Base-by-base conservation (phyloP, 2,797 vertebrate species). In the Monodelphis domestica region DNA sequence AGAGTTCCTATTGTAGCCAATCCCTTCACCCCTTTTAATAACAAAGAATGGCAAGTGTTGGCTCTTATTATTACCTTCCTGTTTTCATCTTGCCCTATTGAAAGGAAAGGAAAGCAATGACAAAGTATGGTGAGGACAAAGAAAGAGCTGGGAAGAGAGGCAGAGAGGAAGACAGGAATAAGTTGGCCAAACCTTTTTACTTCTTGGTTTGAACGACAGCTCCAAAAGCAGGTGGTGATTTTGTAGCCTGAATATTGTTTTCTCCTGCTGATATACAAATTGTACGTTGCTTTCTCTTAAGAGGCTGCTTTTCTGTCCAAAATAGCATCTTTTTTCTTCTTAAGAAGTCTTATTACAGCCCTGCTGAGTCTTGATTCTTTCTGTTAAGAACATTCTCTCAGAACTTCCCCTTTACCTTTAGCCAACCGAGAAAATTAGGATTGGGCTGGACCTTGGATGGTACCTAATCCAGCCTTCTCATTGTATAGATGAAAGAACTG, bases 191-290 rank as follows among this genome's bases (percentile, higher is more conserved):
- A 3, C 24, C 94, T 45, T 89, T 94, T 90, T 57, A 56, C 59
- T 29, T 30, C 1, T 88, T 24, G 11, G 53, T 1, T 6, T 93
- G 93, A 95, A 88, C 24, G 53, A 78, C 30, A 4, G 52, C 59
- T 88, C 53, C 53, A 88, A 78, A 14, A 1, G 1, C 5, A 0
- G 84, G 88, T 78, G 92, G 89, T 87, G 92, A 88, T 93, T 90
- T 94, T 93, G 93, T 90, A 11, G 3, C 57, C 15, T 28, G 28
- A 94, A 88, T 90, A 2, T 24, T 52, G 70, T 33, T 89, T 93
- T 89, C 94, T 94, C 94, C 96, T 2, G 51, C 95, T 93, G 96
- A 89, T 93, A 59, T 0, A 96, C 95, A 97, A 94, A 96, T 92
- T 95, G 59, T 87, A 92, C 29, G 90, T 53, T 93, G 54, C 93